Conservation (phyloP, 2,888 invertebrate genomes). For the Labia minor region DNA sequence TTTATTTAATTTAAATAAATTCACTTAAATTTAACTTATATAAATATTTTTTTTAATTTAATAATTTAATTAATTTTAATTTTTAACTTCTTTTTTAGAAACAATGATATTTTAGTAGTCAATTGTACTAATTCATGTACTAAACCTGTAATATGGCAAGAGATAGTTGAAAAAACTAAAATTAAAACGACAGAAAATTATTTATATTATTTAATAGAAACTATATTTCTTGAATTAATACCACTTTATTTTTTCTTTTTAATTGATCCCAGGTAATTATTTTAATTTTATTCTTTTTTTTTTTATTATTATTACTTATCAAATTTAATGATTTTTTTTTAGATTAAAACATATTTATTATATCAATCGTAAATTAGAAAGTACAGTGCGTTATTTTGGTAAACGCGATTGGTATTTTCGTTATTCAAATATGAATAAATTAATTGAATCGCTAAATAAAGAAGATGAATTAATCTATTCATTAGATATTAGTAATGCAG, state of each 20-base stretch:
- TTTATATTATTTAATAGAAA: neutral
- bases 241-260: neutral
- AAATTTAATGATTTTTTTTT: neutral
- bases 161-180: neutral
- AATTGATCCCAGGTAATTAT: neutral
- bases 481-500: neutral
- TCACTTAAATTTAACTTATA: too few species aligned
- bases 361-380: neutral
- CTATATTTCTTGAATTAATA: neutral
- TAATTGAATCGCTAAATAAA: neutral
- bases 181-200: neutral
- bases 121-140: neutral
- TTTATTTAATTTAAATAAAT: too few species aligned
- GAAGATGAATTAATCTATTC: neutral
- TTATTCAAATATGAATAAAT: neutral
- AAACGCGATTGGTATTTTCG: neutral
- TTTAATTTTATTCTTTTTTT: too few species aligned
- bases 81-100: neutral
- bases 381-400: neutral
- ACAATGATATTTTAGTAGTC: neutral
- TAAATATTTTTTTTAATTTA: too few species aligned
- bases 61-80: too few species aligned
- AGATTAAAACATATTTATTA: neutral
- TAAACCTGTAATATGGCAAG: neutral
- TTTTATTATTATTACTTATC: too few species aligned